Evolutionary conservation across 2,888 invertebrate genomes (phyloP).

Genomic region (Drosophila picticornis): DNA sequence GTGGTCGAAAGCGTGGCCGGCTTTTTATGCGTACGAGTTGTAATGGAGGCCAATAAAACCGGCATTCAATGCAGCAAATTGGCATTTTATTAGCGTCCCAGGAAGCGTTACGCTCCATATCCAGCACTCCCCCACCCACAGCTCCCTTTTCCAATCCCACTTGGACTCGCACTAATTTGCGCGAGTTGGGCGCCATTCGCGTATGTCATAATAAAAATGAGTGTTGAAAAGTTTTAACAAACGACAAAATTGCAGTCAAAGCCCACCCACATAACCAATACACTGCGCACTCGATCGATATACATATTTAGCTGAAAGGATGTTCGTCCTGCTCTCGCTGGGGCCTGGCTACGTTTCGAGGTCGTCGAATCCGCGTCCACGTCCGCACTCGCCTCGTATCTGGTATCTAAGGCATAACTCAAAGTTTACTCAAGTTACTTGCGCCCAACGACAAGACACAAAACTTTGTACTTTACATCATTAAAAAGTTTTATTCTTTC

Average conservation of each 20-base stretch:
- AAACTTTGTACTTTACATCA: constrained; percentile 84
- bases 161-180: constrained; percentile 61
- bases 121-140: not conserved
- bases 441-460: constrained; percentile 74
- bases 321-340: constrained; percentile 35
- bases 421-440: constrained; percentile 80
- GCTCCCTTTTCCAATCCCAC: not conserved
- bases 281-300: constrained; percentile 64
- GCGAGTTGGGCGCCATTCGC: constrained; percentile 41
- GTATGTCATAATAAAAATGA: constrained; percentile 79
- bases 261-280: constrained; percentile 30
- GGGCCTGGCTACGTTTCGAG: constrained; percentile 57
- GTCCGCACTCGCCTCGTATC: constrained; percentile 36
- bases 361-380: constrained; percentile 52
- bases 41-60: constrained; percentile 77
- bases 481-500: constrained; percentile 82
- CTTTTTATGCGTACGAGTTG: constrained; percentile 79
- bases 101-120: constrained; percentile 19
- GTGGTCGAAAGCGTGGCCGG: constrained; percentile 53
- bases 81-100: constrained; percentile 75
- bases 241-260: constrained; percentile 73
- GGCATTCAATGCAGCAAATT: constrained; percentile 78
- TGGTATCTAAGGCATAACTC: constrained; percentile 73
- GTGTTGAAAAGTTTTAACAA: constrained; percentile 79
- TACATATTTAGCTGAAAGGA: constrained; percentile 69